Conservation (phyloP, 2,888 invertebrate species). For the Troilus luridus region DNA sequence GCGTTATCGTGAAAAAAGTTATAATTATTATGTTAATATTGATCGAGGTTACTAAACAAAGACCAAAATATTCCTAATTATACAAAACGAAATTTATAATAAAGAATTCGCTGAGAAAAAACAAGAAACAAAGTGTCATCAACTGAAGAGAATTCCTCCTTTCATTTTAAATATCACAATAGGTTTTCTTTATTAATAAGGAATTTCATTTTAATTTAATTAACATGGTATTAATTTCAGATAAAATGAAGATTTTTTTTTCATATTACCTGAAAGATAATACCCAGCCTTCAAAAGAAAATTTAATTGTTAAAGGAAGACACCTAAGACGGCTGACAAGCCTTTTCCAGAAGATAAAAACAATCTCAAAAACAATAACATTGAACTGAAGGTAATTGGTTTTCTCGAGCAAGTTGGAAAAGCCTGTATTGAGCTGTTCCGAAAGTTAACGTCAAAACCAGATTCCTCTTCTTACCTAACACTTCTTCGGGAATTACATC, state of each 20-base stretch:
- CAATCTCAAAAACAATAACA: constrained; percentile 30
- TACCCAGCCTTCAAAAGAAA: constrained; percentile 9
- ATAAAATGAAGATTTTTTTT: background rate
- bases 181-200: background rate
- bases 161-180: background rate
- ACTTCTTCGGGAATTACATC: constrained; percentile 15
- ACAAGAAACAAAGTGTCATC: background rate
- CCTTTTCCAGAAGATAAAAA: background rate
- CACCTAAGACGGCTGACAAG: background rate
- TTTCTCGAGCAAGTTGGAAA: constrained; percentile 34
- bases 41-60: background rate
- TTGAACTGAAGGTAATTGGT: constrained; percentile 29
- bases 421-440: constrained; percentile 40
- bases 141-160: background rate
- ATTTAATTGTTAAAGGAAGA: background rate
- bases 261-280: background rate
- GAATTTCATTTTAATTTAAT: background rate
- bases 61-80: background rate
- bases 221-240: background rate
- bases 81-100: background rate
- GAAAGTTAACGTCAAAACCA: constrained; percentile 44
- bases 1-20: too few species aligned
- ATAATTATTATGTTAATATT: background rate
- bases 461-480: constrained; percentile 35
- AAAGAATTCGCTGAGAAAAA: background rate